Evolutionary conservation across 2,888 invertebrate species (phyloP), one percentile per base, ranked within the genome.

Genomic region (Epinotia ramella): DNA sequence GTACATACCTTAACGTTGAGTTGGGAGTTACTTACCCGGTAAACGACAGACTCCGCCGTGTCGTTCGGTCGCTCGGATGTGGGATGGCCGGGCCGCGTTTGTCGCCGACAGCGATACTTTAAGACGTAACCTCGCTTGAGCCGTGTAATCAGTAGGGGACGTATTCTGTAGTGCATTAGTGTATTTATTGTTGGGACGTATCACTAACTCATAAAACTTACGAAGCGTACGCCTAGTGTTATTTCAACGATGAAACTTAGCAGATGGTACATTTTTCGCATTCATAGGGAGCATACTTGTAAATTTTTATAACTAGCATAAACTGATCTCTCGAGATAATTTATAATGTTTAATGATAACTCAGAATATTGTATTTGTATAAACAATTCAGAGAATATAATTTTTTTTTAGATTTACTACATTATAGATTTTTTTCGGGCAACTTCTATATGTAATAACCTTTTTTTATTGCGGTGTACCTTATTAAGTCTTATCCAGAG

Each of bases 311-410:
- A 91, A 90, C 91, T 94, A 94, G 92, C 89, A 87, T 93, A 90
- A 92, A 93, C 93, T 94, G 94, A 94, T 94, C 94, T 94, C 94
- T 93, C 92, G 90, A 89, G 90, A 91, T 93, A 91, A 91, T 93
- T 93, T 94, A 88, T 93, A 91, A 89, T 88, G 86, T 87, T 85
- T 90, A 90, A 91, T 88, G 84, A 89, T 93, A 91, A 93, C 89
- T 91, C 92, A 89, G 87, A 90, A 90, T 92, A 91, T 89, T 89
- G 89, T 91, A 90, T 91, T 89, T 92, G 91, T 92, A 91, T 90
- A 92, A 92, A 93, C 91, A 84, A 89, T 92, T 90, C 90, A 91
- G 91, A 91, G 85, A 82, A 88, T 91, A 91, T 91, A 90, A 88
- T 90, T 85, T 87, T 84, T 46, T 87, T 90, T 89, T 92, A 93